A percentile compares a stretch with the other conserved stretches of the same genome.
Evolutionary conservation across 2,113 vertebrate species (phyloP).

Genomic region (Podilymbus podiceps): DNA sequence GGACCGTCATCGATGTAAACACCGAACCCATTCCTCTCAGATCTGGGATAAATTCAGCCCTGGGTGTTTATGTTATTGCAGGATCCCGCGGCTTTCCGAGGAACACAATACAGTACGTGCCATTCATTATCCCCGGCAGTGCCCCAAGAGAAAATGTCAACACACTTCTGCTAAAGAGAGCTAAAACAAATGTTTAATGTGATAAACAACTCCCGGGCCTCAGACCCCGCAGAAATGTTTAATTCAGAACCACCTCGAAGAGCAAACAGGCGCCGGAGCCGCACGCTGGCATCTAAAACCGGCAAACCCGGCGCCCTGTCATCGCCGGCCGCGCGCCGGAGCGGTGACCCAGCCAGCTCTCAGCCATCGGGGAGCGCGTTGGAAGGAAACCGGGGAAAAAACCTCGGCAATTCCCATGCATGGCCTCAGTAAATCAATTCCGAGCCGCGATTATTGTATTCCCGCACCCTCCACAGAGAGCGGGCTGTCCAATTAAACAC

Average conservation of each 20-base stretch:
- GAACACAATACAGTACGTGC: neutral
- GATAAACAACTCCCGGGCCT: neutral
- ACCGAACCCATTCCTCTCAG: neutral
- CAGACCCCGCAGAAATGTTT: neutral
- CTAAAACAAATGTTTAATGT: constrained; percentile 15
- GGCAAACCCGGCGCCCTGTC: neutral
- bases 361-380: rapidly evolving
- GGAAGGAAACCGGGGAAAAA: neutral
- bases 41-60: neutral
- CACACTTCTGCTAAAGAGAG: neutral
- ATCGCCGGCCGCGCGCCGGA: neutral
- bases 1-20: neutral
- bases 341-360: neutral
- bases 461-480: rapidly evolving
- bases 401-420: neutral
- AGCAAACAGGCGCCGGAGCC: neutral
- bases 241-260: neutral
- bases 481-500: rapidly evolving
- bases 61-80: neutral
- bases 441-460: rapidly evolving
- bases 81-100: neutral
- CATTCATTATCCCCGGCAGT: neutral
- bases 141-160: constrained; percentile 42
- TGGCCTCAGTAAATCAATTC: rapidly evolving
- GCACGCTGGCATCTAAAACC: neutral